Base-by-base conservation (phyloP, 2,797 vertebrate genomes). In the Glyptemys insculpta region DNA sequence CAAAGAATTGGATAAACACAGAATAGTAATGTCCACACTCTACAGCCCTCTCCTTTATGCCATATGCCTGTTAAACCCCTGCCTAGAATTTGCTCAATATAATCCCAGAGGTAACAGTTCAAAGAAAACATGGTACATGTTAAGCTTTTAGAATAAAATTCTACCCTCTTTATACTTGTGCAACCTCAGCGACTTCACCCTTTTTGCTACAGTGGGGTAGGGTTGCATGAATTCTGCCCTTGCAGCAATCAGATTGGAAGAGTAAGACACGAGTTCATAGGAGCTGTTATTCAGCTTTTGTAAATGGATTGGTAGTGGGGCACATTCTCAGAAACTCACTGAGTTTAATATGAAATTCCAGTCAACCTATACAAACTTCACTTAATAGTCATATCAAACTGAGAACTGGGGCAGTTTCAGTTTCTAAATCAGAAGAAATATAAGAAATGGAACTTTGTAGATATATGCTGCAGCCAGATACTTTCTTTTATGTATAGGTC, bases 71-170 rank as follows among this genome's bases (percentile, higher is more conserved):
- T 53, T 93, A 92, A 94, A 82, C 8, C 4, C 34, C 80, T 88
- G 4, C 81, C 56, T 87, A 80, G 53, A 86, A 29, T 80, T 91
- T 91, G 86, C 72, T 29, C 54, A 83, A 74, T 50, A 34, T 15
- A 94, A 49, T 12, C 37, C 29, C 8, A 88, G 90, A 74, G 21
- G 68, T 25, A 79, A 19, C 50, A 88, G 14, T 92, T 87, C 50
- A 95, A 96, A 96, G 74, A 18, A 91, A 88, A 87, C 29, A 31
- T 56, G 53, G 82, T 59, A 5, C 44, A 34, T 94, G 25, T 62
- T 27, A 59, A 94, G 37, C n/a, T 91, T 91, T 85, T 82, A 87
- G 65, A 62, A 85, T 79, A 83, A 90, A 93, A 88, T 53, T 88
- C 79, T 92, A 6, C 6, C 34, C 94, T 21, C 23, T 86, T 85